Conservation (phyloP, 2,113 vertebrate genomes). For the Pungitius pungitius region DNA sequence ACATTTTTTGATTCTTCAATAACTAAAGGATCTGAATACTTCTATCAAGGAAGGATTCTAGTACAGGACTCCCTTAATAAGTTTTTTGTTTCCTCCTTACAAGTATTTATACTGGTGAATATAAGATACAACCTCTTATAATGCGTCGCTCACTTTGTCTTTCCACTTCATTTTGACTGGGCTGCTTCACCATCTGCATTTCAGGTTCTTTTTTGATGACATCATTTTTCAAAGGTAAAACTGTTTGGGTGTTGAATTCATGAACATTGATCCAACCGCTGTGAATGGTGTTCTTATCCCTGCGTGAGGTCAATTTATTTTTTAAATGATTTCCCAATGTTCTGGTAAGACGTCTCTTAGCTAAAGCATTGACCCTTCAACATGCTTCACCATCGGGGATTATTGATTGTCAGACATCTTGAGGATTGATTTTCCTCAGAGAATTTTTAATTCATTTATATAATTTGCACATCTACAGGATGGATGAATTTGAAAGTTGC, state of each 20-base stretch:
- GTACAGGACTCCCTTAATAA: too few relatives aligned
- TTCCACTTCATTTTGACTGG: neutral
- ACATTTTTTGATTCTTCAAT: neutral
- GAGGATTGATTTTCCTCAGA: constrained; percentile 46
- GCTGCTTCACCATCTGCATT: neutral
- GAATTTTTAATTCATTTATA: constrained; percentile 19
- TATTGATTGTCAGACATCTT: constrained; percentile 54
- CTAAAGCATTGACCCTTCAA: constrained; percentile 47
- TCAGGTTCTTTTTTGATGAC: constrained; percentile 23
- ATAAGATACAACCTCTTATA: too few relatives aligned
- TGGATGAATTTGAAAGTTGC: neutral
- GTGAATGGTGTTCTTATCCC: constrained; percentile 46
- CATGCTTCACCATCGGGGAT: constrained; percentile 34
- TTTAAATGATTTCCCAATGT: constrained; percentile 43
- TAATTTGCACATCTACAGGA: constrained; percentile 26
- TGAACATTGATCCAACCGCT: constrained; percentile 39
- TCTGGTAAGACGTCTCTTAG: constrained; percentile 19
- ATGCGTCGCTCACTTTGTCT: neutral
- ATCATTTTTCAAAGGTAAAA: constrained; percentile 20
- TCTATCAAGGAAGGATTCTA: neutral
- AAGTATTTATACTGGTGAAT: too few relatives aligned
- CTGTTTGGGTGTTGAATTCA: constrained; percentile 31
- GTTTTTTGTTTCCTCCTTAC: too few relatives aligned
- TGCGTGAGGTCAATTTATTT: constrained; percentile 44
- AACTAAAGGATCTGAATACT: neutral